phyloP scores from a whole-genome alignment of 1,140 invertebrate genomes.

The Pseudomyrmex dendroicus region DNA sequence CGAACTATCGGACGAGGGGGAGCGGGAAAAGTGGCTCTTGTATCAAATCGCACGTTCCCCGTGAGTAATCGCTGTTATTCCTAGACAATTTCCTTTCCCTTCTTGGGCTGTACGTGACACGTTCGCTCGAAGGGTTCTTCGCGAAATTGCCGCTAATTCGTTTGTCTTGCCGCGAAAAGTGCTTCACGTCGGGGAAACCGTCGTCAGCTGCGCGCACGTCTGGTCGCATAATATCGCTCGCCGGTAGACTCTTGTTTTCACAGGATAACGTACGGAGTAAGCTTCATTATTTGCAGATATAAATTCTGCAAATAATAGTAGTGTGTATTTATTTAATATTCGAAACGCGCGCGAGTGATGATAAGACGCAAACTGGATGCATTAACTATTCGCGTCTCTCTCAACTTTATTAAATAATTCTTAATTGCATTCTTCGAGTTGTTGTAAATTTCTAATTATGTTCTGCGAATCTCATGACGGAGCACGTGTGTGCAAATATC shows the following conservation, averaged over 20 bases:
- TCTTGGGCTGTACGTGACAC: conserved; percentile 66
- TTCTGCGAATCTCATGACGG: neutral
- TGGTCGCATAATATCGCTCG: conserved; percentile 37
- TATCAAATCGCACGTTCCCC: conserved; percentile 74
- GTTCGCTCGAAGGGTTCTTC: conserved; percentile 61
- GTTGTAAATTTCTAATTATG: conserved; percentile 10
- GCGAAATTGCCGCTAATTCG: conserved; percentile 72
- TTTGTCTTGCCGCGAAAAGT: conserved; percentile 61
- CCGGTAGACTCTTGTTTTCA: neutral
- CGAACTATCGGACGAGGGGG: conserved; percentile 72
- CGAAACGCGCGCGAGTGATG: neutral
- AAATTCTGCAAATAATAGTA: conserved; percentile 10
- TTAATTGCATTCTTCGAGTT: too few species aligned
- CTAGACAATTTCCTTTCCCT: conserved; percentile 67
- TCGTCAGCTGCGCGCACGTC: conserved; percentile 48
- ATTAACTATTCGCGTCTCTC: too few species aligned
- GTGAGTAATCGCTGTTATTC: conserved; percentile 78
- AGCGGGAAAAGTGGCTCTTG: conserved; percentile 69
- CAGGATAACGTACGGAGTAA: conserved; percentile 13
- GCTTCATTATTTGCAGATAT: conserved; percentile 7
- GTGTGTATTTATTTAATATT: neutral
- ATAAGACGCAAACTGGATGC: too few species aligned
- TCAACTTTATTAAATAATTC: too few species aligned
- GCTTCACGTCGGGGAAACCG: conserved; percentile 36
- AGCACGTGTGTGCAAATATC: conserved; percentile 2